These are phyloP conservation scores for Myotis yumanensis DNA, from an alignment of 2,113 vertebrate species.

Conservation along the genomic window DNA sequence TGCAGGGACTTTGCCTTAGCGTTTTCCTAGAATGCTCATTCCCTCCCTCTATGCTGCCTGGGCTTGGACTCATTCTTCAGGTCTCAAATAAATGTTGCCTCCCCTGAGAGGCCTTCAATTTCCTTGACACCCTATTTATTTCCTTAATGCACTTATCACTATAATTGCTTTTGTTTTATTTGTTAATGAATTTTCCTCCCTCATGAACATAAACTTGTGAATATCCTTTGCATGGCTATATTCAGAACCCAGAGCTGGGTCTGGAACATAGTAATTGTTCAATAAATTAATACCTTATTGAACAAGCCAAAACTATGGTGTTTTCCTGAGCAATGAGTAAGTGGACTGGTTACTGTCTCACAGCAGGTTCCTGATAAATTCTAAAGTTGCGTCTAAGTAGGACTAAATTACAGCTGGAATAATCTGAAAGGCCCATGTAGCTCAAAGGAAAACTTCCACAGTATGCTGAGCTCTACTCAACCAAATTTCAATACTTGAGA, in stretches of 20 bases:
- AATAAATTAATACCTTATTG: not conserved
- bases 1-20: not conserved
- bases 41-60: not conserved
- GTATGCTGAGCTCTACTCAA: not conserved
- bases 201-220: not conserved
- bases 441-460: slow-evolving; percentile 24
- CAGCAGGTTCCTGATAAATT: not conserved
- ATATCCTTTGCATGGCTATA: not conserved
- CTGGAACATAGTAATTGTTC: not conserved
- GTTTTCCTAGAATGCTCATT: not conserved
- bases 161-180: not conserved
- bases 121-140: not conserved
- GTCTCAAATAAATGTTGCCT: not conserved
- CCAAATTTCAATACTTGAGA: slow-evolving; percentile 16
- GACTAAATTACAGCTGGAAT: slow-evolving; percentile 4
- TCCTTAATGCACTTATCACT: not conserved
- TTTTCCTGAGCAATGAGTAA: slow-evolving; percentile 9
- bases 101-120: not conserved
- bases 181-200: not conserved
- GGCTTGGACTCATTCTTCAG: not conserved
- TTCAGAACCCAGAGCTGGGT: not conserved
- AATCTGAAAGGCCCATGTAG: slow-evolving; percentile 26
- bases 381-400: not conserved
- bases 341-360: not conserved
- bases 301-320: not conserved